phyloP scores from a whole-genome alignment of 2,113 vertebrate genomes.

The Sebastes fasciatus region DNA sequence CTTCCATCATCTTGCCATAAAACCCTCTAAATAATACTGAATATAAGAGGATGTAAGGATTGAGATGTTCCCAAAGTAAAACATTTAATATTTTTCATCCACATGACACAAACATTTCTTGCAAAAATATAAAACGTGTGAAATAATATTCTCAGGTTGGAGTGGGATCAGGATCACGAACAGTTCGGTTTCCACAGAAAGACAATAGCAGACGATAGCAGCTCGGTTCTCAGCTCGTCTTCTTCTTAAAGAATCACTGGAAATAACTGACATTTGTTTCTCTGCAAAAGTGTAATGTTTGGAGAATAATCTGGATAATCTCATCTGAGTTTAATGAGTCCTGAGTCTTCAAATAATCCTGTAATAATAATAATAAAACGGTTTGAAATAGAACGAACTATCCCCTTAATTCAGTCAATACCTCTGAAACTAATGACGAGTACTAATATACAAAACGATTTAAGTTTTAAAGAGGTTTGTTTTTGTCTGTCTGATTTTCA shows the following conservation, averaged over 20 bases:
- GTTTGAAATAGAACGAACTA: too few species aligned
- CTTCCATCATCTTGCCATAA: not conserved
- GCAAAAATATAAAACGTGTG: conserved; percentile 66
- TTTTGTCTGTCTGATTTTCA: not conserved
- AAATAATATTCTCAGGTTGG: conserved; percentile 53
- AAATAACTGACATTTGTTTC: conserved; percentile 3
- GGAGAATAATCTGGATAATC: not conserved
- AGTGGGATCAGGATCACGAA: not conserved
- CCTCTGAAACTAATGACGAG: too few species aligned
- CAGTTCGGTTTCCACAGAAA: not conserved
- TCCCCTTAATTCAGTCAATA: too few species aligned
- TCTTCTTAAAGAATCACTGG: not conserved
- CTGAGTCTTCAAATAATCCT: not conserved
- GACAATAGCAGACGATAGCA: conserved; percentile 33
- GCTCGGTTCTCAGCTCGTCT: conserved; percentile 39
- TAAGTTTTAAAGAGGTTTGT: not conserved
- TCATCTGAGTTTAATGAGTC: not conserved
- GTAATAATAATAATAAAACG: not conserved
- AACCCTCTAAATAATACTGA: not conserved
- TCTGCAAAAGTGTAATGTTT: conserved; percentile 12
- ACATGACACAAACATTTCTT: conserved; percentile 36
- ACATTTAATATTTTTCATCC: conserved; percentile 44
- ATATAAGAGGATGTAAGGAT: not conserved
- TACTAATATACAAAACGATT: too few species aligned
- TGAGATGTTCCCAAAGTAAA: conserved; percentile 3